Evolutionary conservation across 2,797 vertebrate species (phyloP), one percentile per base, ranked within the genome.

Genomic region (Scyliorhinus canicula): DNA sequence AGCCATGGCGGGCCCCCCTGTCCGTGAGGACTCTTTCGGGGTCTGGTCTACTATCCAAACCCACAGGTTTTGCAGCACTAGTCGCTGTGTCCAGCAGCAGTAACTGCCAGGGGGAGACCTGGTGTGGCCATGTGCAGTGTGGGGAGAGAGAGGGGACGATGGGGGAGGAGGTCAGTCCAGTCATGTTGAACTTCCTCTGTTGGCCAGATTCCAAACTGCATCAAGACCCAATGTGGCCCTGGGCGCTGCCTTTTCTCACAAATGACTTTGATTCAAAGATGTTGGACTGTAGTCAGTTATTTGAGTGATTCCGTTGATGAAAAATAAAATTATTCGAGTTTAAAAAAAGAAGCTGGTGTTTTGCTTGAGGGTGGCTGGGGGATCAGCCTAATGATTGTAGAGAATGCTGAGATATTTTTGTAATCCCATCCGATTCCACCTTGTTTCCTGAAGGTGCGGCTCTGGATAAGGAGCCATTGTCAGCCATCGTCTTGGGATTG

Each of bases 251-350:
- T 65, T 91, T 57, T n/a, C 57, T n/a, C 60, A 44, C 4, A 91
- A 91, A 8, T 91, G 88, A 65, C 60, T 91, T 91, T 63, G 40
- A 63, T 65, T 63, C 19, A n/a, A 44, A 91, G 44, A 60, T 63
- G 55, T 65, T 65, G n/a, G 60, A 65, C n/a, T 91, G 88, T 65
- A 40, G 88, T 40, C 57, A 63, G n/a, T 65, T 91, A 40, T 44
- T 91, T 91, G 88, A 91, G 7, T 91, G 35, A 63, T 63, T 91
- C 60, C 3, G 55, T 91, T 65, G 9, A 63, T 91, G 19, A 21
- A 63, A 91, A 91, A 91, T 91, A 91, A 91, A 91, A 91, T 65
- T 63, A 65, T 91, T 91, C 65, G 19, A 91, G 19, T 40, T 77
- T 77, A 26, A 65, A 91, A 24, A 40, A 35, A 7, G 16, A 3